phyloP scores from a whole-genome alignment of 2,888 invertebrate species.

The Drosophila mayaguana region DNA sequence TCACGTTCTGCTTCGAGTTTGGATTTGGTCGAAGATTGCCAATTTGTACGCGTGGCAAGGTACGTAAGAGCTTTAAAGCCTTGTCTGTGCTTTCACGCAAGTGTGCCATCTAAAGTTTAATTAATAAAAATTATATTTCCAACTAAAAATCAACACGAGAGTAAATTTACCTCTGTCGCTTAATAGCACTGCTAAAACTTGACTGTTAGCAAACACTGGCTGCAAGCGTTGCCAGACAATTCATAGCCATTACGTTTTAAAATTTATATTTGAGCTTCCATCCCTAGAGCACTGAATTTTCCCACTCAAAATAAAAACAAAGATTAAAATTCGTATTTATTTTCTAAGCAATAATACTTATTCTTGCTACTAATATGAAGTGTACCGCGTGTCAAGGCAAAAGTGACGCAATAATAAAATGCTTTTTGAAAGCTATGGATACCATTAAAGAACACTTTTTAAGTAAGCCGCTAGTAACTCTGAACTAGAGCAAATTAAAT shows the following conservation, averaged over 20 bases:
- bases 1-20: slow-evolving; percentile 88
- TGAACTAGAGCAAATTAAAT: not conserved
- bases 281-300: not conserved
- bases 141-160: slow-evolving; percentile 50
- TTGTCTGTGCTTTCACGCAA: slow-evolving; percentile 88
- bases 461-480: slow-evolving; percentile 58
- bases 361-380: slow-evolving; percentile 45
- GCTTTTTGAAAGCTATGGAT: slow-evolving; percentile 62
- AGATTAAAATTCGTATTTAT: not conserved
- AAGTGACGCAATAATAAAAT: slow-evolving; percentile 37
- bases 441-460: slow-evolving; percentile 75
- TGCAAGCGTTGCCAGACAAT: slow-evolving; percentile 25
- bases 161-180: slow-evolving; percentile 6
- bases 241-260: not conserved
- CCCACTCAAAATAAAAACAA: not conserved
- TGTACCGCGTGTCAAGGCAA: slow-evolving; percentile 52
- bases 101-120: slow-evolving; percentile 72
- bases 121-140: slow-evolving; percentile 22
- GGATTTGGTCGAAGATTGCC: slow-evolving; percentile 92
- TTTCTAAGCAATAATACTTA: not conserved
- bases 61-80: slow-evolving; percentile 90
- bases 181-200: slow-evolving; percentile 37
- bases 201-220: slow-evolving; percentile 7
- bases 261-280: not conserved
- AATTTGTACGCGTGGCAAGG: slow-evolving; percentile 91